A percentile compares a stretch with the other conserved stretches of the same genome.
Conservation (phyloP, 2,113 vertebrate genomes). For the Tachuris rubrigastra region DNA sequence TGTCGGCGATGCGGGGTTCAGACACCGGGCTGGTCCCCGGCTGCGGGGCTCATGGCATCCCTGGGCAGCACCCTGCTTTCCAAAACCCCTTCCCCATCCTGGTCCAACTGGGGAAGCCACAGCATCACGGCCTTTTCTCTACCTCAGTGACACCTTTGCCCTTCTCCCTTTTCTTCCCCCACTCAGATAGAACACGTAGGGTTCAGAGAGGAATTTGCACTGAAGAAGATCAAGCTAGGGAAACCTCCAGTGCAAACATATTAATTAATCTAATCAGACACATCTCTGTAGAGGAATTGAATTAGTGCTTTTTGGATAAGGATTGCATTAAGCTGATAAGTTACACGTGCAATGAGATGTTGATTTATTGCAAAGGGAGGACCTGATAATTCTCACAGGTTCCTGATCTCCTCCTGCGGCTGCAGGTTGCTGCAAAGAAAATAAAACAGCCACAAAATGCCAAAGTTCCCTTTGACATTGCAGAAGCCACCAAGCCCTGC, state of each 20-base stretch:
- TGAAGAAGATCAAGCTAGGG: background rate
- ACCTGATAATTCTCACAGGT: constrained; percentile 27
- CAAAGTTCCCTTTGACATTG: background rate
- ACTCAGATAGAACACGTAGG: background rate
- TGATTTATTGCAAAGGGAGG: constrained; percentile 55
- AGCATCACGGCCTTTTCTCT: background rate
- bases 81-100: background rate
- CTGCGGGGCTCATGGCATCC: background rate
- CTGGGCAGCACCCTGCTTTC: background rate
- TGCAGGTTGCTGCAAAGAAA: background rate
- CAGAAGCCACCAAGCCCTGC: background rate
- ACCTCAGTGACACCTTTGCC: accelerated
- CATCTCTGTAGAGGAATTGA: constrained; percentile 49
- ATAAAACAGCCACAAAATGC: background rate
- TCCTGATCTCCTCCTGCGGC: background rate
- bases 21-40: background rate
- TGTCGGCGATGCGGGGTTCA: accelerated
- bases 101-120: background rate
- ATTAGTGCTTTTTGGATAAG: constrained; percentile 58
- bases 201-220: background rate
- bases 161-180: background rate
- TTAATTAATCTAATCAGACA: constrained; percentile 40
- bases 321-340: constrained; percentile 37
- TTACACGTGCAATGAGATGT: constrained; percentile 50
- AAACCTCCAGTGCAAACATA: constrained; percentile 41